Evolutionary conservation across 2,113 vertebrate species (phyloP).

Genomic region (Pampusana beccarii): DNA sequence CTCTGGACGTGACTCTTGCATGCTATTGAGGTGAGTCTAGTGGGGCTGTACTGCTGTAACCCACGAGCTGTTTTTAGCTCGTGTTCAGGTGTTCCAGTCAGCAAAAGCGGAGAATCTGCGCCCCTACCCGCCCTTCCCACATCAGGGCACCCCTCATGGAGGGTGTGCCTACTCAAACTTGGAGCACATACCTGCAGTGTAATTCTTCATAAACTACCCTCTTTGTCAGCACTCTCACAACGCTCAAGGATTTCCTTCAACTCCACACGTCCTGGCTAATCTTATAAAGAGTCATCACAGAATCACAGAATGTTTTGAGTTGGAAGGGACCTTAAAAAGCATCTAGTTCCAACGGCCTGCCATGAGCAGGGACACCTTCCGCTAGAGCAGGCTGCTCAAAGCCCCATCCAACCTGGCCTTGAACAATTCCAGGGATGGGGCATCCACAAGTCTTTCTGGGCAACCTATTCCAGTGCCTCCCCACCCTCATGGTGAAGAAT

Average conservation of each 20-base stretch:
- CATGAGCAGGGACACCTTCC: too few species aligned
- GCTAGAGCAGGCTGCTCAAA: too few species aligned
- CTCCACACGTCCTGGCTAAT: not conserved
- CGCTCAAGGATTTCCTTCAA: not conserved
- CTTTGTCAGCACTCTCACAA: rapidly evolving
- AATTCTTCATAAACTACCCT: not conserved
- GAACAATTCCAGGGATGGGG: too few species aligned
- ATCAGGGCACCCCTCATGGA: rapidly evolving
- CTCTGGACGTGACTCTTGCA: rapidly evolving
- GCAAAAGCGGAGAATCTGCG: not conserved
- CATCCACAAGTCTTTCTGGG: too few species aligned
- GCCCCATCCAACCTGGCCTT: too few species aligned
- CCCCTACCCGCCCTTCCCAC: not conserved
- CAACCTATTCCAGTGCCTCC: too few species aligned
- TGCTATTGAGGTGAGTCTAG: not conserved
- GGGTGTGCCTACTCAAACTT: not conserved
- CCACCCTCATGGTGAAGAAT: too few species aligned
- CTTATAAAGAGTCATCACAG: not conserved
- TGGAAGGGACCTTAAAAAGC: too few species aligned
- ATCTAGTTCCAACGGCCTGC: too few species aligned
- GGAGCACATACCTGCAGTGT: too few species aligned
- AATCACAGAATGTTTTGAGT: too few species aligned
- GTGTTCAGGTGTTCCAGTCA: not conserved
- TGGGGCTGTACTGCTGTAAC: not conserved
- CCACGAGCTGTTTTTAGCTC: not conserved